Percentiles rank a stretch among this genome's conserved stretches.
These are phyloP conservation scores for Physella acuta DNA, from an alignment of 1,140 invertebrate species.

Conservation along the genomic window DNA sequence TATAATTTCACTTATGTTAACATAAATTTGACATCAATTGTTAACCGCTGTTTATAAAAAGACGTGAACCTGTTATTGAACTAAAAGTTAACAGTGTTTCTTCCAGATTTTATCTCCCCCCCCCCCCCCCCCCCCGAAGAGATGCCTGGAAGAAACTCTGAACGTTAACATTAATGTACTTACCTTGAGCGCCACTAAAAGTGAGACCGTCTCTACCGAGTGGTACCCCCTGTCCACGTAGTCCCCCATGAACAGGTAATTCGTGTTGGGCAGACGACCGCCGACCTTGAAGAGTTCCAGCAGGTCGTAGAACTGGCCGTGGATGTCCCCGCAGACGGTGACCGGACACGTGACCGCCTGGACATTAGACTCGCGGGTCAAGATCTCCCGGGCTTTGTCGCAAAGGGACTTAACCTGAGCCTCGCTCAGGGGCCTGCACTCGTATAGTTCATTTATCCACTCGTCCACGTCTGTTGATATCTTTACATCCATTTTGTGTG, in stretches of 20 bases:
- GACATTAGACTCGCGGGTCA: slow-evolving; percentile 97
- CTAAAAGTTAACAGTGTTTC: too few relatives aligned
- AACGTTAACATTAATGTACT: slow-evolving; percentile 28
- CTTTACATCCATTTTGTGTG: too few relatives aligned
- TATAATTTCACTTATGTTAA: too few relatives aligned
- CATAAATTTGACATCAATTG: too few relatives aligned
- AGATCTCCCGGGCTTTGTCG: slow-evolving; percentile 99
- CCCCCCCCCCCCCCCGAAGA: too few relatives aligned
- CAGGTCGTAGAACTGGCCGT: slow-evolving; percentile 99
- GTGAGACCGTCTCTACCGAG: slow-evolving; percentile 97
- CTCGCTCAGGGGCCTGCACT: slow-evolving; percentile 99
- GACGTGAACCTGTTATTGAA: too few relatives aligned
- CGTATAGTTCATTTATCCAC: slow-evolving; percentile 99
- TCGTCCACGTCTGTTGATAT: slow-evolving; percentile 92
- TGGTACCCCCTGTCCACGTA: slow-evolving; percentile 99
- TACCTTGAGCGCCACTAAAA: slow-evolving; percentile 97
- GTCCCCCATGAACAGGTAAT: slow-evolving; percentile 99
- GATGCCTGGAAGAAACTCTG: too few relatives aligned
- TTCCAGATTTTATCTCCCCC: too few relatives aligned
- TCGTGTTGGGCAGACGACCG: slow-evolving; percentile 97
- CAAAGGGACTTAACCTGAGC: slow-evolving; percentile 99
- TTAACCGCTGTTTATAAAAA: too few relatives aligned
- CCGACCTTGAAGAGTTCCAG: slow-evolving; percentile 99
- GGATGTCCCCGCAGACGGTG: slow-evolving; percentile 98
- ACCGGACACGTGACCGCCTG: slow-evolving; percentile 99